phyloP scores from a whole-genome alignment of 2,888 invertebrate genomes.

The Polia nebulosa region DNA sequence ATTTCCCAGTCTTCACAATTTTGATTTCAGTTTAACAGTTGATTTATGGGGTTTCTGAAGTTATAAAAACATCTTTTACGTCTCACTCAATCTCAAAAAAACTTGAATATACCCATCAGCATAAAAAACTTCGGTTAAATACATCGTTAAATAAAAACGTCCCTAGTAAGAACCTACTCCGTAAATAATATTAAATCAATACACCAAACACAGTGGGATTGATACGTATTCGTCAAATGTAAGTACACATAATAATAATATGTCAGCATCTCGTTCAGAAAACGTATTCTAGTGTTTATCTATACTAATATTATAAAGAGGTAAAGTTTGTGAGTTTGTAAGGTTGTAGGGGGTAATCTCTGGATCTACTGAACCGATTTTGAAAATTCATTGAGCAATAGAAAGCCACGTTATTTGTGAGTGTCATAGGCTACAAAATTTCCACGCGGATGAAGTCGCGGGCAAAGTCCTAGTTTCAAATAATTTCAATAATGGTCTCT shows the following conservation, averaged over 20 bases:
- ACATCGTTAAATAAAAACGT: slow-evolving; percentile 31
- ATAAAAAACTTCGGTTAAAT: slow-evolving; percentile 37
- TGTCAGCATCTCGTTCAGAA: slow-evolving; percentile 20
- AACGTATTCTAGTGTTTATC: slow-evolving; percentile 36
- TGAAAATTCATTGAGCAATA: no score
- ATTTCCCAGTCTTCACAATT: neutral
- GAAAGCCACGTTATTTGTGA: no score
- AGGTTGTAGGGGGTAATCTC: no score
- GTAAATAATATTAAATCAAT: slow-evolving; percentile 46
- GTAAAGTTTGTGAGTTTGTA: no score
- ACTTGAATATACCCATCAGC: slow-evolving; percentile 6
- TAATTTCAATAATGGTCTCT: no score
- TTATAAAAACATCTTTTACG: slow-evolving; percentile 31
- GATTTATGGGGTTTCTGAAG: slow-evolving; percentile 16
- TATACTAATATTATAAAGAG: neutral
- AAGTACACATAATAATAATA: slow-evolving; percentile 35
- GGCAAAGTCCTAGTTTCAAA: no score
- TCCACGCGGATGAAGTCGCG: no score
- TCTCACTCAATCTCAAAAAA: slow-evolving; percentile 19
- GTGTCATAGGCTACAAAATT: no score
- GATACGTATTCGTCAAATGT: slow-evolving; percentile 39
- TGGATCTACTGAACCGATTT: no score
- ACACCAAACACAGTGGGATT: slow-evolving; percentile 28
- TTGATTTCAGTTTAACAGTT: neutral
- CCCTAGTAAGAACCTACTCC: slow-evolving; percentile 9